Base-by-base conservation (phyloP, 2,888 invertebrate species). In the Caenorhabditis doughertyi region DNA sequence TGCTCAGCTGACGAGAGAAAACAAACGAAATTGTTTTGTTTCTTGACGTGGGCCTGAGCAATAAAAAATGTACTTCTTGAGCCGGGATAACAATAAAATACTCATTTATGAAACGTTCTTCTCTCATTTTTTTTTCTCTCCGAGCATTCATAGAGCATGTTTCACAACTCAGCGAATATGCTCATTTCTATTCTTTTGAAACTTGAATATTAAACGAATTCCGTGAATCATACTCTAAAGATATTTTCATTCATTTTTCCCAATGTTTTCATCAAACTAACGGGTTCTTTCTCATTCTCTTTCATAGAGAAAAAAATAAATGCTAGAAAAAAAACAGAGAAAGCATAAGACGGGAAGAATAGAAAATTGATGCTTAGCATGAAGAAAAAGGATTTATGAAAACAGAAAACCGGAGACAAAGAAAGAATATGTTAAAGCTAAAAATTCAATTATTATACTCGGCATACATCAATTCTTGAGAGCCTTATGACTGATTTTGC, bases 121-220 rank as follows among this genome's bases (percentile, higher is more conserved):
- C 35, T n/a, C n/a, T n/a, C n/a, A n/a, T n/a, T n/a, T n/a, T n/a
- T n/a, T n/a, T n/a, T n/a, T n/a, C n/a, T n/a, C n/a, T n/a, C n/a
- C n/a, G n/a, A n/a, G n/a, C n/a, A n/a, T n/a, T n/a, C n/a, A n/a
- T n/a, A n/a, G n/a, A n/a, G 9, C 35, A 35, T 35, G 9, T 32
- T 55, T 55, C 32, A 29, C 8, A 55, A n/a, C 25, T 21, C 35
- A 56, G 8, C 0, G 32, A 8, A 9, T 5, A 56, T n/a, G 21
- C 35, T 56, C 56, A 56, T 56, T 35, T 56, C 21, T 42, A 42
- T 60, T 39, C 58, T 60, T 23, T 60, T 60, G 39, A 11, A 60
- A 42, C 39, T 23, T 23, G 42, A 60, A 60, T 60, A 60, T 60
- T n/a, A 11, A 56, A 56, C 21, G 35, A 56, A 11, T 56, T 56